These are phyloP conservation scores for Erinaceus europaeus DNA, from an alignment of 2,113 vertebrate genomes.

Conservation along the genomic window DNA sequence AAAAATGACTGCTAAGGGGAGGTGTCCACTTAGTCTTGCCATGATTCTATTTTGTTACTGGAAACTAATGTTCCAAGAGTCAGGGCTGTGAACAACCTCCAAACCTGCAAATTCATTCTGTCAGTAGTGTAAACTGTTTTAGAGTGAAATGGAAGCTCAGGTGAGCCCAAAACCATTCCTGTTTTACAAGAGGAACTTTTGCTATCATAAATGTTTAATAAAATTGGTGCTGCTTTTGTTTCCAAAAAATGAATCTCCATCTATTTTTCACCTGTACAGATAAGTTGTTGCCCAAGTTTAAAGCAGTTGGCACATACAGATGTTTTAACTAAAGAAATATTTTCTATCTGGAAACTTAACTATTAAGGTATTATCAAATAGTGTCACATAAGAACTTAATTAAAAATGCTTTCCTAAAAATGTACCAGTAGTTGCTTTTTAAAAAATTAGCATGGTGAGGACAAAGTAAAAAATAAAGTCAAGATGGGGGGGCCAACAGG, in stretches of 20 bases:
- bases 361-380: background rate
- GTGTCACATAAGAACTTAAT: background rate
- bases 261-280: background rate
- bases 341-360: conserved; percentile 2
- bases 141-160: conserved; percentile 44
- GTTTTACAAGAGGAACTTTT: conserved; percentile 42
- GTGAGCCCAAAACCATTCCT: conserved; percentile 58
- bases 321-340: background rate
- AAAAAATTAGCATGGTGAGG: no score
- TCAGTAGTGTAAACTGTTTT: conserved; percentile 66
- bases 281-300: background rate
- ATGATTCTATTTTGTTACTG: conserved; percentile 74
- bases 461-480: no score
- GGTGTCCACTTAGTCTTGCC: conserved; percentile 70
- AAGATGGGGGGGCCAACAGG: no score
- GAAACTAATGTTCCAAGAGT: conserved; percentile 67
- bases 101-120: conserved; percentile 61
- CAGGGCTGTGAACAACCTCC: conserved; percentile 57
- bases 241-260: conserved; percentile 15
- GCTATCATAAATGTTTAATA: conserved; percentile 64
- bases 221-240: conserved; percentile 46
- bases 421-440: no score
- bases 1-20: conserved; percentile 78
- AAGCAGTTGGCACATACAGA: background rate
- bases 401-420: no score